Percentiles rank a stretch among this genome's conserved stretches.
phyloP scores from a whole-genome alignment of 2,888 invertebrate genomes.

The Meiosimyza platycephala region DNA sequence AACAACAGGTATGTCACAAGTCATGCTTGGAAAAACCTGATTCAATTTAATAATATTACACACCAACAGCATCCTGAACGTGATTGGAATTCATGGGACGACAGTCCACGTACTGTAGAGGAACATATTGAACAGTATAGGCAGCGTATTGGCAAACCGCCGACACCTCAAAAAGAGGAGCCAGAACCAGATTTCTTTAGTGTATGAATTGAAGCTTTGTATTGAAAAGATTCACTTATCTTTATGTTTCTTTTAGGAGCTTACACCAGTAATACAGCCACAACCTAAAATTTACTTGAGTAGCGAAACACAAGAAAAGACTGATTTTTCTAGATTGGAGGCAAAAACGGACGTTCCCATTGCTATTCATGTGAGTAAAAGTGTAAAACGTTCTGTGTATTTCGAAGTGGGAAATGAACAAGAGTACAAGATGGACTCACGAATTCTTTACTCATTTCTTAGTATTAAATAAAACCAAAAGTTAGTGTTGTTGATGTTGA shows the following conservation, averaged over 20 bases:
- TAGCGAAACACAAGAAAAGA: conserved; percentile 56
- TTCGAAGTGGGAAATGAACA: no score
- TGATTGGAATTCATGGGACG: conserved; percentile 75
- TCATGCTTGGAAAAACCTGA: background rate
- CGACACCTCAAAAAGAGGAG: conserved; percentile 64
- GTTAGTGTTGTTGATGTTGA: no score
- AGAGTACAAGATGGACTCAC: no score
- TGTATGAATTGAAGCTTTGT: conserved; percentile 66
- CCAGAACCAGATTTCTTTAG: conserved; percentile 72
- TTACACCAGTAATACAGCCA: conserved; percentile 73
- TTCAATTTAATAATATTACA: conserved; percentile 41
- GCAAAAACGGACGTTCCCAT: conserved; percentile 68
- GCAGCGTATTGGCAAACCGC: conserved; percentile 69
- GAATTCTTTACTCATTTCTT: no score
- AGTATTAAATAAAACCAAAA: no score
- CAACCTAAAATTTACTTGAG: conserved; percentile 71
- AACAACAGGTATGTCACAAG: conserved; percentile 33
- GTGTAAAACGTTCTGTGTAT: background rate
- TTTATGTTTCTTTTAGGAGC: conserved; percentile 65
- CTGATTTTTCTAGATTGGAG: conserved; percentile 68
- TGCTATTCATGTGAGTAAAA: conserved; percentile 60
- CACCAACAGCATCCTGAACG: conserved; percentile 51
- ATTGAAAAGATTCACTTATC: background rate
- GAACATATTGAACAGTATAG: conserved; percentile 74
- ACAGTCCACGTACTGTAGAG: conserved; percentile 70